Evolutionary conservation across 2,113 vertebrate species (phyloP), one percentile per base, ranked within the genome.

Genomic region (Podarcis muralis): DNA sequence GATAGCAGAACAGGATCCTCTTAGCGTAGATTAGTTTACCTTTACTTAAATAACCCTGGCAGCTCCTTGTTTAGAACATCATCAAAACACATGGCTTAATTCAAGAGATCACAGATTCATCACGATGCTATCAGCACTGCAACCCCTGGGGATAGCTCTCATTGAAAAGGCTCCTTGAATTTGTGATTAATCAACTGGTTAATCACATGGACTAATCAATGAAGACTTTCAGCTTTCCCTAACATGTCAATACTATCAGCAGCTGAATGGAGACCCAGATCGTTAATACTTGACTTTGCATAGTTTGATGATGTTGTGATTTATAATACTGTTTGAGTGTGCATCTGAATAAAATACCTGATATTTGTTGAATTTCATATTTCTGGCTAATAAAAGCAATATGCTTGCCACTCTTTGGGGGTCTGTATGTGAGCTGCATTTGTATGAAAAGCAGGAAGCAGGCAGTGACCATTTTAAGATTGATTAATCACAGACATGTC

Each of bases 401-500:
- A 92, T 87, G 62, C 87, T 82, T 72, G 65, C 84, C 90, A 87
- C 59, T 88, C 80, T 78, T 92, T 48, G 48, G 86, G 80, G 88
- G 88, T 83, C 85, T 91, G 82, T 89, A 76, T 0, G 0, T n/a
- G 84, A 86, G 32, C 57, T 93, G 80, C 87, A 84, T 90, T 91
- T 88, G 68, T 83, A 92, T n/a, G 91, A 91, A 85, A 71, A 0
- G 75, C 80, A 81, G 80, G 82, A 91, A 93, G 87, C 66, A 85
- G 37, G 92, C 48, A 92, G 65, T 62, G 81, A 88, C 71, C 92
- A 88, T 94, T 93, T 93, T 65, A 93, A 91, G 88, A 89, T 80
- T 0, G 0, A 95, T 94, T 94, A 95, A 95, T 95, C 93, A 91
- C 88, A 94, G 92, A 82, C 91, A 62, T 59, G 83, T 89, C 90